Base-by-base conservation (phyloP, 2,888 invertebrate genomes). In the Troides aeacus region DNA sequence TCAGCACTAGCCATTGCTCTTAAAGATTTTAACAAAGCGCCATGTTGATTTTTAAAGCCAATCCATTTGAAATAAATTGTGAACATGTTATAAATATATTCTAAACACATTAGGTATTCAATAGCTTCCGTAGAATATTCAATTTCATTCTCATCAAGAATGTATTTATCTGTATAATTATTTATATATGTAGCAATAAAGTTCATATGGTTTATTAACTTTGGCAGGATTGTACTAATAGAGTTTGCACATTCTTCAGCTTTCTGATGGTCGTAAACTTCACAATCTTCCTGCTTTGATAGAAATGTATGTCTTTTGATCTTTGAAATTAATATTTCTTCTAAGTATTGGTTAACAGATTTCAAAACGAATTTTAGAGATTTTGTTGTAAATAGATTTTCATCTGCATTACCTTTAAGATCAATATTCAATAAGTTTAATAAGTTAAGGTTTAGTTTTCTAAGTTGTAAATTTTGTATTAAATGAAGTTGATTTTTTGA, bases 1-100 rank as follows among this genome's bases (percentile, higher is more conserved):
- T 81, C 79, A 42, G 81, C 74, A 65, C 79, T 82, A 68, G 86
- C 83, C 57, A 94, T 77, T 71, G 87, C 84, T 76, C 89, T 86
- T 42, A 92, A 88, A 74, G 78, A 84, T 74, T 88, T 89, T 1
- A 92, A 75, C 71, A 92, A 78, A 36, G 83, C 79, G 75, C 77
- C 82, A 60, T 89, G 79, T 56, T 86, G 88, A 76, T 90, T 94
- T 72, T 88, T 89, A 78, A 95, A 95, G 68, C 94, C 94, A 81
- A 94, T 90, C 96, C 95, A 94, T 79, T 93, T 94, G 71, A 95
- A 95, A 76, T 93, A 93, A 64, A 90, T 91, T 6, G 93, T 91
- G n/a, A 94, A 83, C 62, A 95, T 83, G 42, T 89, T 90, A 64
- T 95, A 90, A 65, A 95, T 89, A 62, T 93, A 81, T 62, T 93